Percentiles rank a stretch among this genome's conserved stretches.
phyloP scores from a whole-genome alignment of 30 jellyfish, hydroid and myxozoan species.

The Sanderia malayensis region DNA sequence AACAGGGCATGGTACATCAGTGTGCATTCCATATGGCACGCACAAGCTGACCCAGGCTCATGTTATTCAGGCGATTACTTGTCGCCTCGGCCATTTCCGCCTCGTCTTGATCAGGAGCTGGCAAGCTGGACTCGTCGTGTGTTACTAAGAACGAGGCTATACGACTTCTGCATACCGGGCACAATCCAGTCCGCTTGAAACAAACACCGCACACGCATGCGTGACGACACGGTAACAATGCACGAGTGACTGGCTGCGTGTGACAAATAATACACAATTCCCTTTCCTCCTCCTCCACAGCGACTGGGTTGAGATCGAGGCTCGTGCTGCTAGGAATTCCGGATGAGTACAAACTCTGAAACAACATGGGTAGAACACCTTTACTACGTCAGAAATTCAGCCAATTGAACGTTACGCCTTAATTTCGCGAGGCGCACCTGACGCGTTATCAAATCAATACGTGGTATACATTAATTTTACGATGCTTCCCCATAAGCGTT shows the following conservation, averaged over 20 bases:
- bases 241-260: conserved; percentile 75
- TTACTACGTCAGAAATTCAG: too few relatives aligned
- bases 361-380: too few relatives aligned
- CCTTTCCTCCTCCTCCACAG: neutral
- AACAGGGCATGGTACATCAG: too few relatives aligned
- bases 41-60: conserved; percentile 61
- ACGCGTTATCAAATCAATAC: too few relatives aligned
- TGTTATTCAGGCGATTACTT: conserved; percentile 44
- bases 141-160: conserved; percentile 54
- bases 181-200: conserved; percentile 40
- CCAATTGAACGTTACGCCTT: too few relatives aligned
- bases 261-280: conserved; percentile 80
- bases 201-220: conserved; percentile 78
- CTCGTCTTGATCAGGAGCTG: conserved; percentile 44
- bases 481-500: too few relatives aligned
- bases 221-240: conserved; percentile 88
- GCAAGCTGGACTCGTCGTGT: conserved; percentile 58
- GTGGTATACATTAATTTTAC: too few relatives aligned
- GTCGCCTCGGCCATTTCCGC: conserved; percentile 62
- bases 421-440: too few relatives aligned
- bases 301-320: conserved; percentile 14
- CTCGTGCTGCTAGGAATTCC: conserved; percentile 44
- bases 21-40: conserved; percentile 87
- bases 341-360: conserved; percentile 41
- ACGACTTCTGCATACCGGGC: conserved; percentile 73